These are phyloP conservation scores for Eupithecia vulgata DNA, from an alignment of 2,888 invertebrate species.

Conservation along the genomic window DNA sequence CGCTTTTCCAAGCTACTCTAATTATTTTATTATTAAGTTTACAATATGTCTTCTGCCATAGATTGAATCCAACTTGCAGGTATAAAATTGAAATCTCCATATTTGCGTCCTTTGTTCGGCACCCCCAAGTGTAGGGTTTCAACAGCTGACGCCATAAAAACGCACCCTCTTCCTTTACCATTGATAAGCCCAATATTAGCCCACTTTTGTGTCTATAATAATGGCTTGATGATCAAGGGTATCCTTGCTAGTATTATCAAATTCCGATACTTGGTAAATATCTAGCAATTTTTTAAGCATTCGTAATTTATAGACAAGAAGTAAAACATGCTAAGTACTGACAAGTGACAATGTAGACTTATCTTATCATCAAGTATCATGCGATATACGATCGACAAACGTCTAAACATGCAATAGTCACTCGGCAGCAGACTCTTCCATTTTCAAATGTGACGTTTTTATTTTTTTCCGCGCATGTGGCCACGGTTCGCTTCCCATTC, in stretches of 20 bases:
- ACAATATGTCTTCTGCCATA: background rate
- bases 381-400: background rate
- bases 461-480: slow-evolving; percentile 41
- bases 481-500: slow-evolving; percentile 78
- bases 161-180: slow-evolving; percentile 66
- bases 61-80: background rate
- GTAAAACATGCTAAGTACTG: background rate
- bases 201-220: slow-evolving; percentile 40
- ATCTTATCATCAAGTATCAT: background rate
- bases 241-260: slow-evolving; percentile 16
- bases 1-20: background rate
- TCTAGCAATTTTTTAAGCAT: background rate
- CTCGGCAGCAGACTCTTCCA: slow-evolving; percentile 41
- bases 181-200: slow-evolving; percentile 52
- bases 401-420: slow-evolving; percentile 27
- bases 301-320: background rate
- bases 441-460: slow-evolving; percentile 44
- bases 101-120: slow-evolving; percentile 55
- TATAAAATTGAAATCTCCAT: slow-evolving; percentile 45
- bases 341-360: background rate
- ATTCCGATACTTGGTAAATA: background rate
- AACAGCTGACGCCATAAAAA: slow-evolving; percentile 76
- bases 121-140: slow-evolving; percentile 59
- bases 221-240: slow-evolving; percentile 34
- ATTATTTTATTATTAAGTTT: no score